Conservation (phyloP, 1,140 invertebrate genomes). For the Drosophila kanapiae region DNA sequence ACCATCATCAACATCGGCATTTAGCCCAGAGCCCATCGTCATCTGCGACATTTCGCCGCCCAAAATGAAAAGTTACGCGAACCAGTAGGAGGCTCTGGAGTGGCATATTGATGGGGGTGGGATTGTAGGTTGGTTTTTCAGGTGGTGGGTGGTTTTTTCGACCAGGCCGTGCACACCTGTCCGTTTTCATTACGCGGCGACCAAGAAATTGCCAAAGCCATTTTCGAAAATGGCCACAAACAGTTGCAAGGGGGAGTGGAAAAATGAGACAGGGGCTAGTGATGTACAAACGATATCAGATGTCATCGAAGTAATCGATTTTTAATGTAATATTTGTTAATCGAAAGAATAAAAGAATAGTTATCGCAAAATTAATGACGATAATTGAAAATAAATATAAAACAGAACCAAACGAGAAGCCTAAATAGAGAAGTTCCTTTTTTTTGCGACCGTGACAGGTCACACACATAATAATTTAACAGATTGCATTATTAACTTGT, state of each 20-base stretch:
- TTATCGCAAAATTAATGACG: too few relatives aligned
- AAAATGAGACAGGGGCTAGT: not conserved
- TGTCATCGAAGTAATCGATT: not conserved
- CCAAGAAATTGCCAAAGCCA: conserved; percentile 62
- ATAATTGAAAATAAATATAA: not conserved
- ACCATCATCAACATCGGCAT: conserved; percentile 22
- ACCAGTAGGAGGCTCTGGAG: conserved; percentile 12
- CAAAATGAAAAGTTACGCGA: conserved; percentile 64
- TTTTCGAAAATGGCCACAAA: conserved; percentile 55
- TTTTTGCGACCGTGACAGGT: not conserved
- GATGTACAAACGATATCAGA: not conserved
- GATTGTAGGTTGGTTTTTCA: not conserved
- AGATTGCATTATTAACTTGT: not conserved
- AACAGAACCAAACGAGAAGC: not conserved
- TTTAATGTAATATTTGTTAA: not conserved
- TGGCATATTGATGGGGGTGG: not conserved
- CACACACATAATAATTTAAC: not conserved
- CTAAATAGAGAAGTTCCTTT: not conserved
- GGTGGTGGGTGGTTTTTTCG: conserved; percentile 15
- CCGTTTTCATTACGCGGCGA: conserved; percentile 65
- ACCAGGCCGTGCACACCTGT: conserved; percentile 58
- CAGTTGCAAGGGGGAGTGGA: not conserved
- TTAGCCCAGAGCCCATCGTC: conserved; percentile 32
- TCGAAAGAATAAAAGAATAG: too few relatives aligned
- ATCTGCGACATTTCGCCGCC: conserved; percentile 42